Evolutionary conservation across 2,888 invertebrate genomes (phyloP).

Genomic region (Epirrhoe alternata): DNA sequence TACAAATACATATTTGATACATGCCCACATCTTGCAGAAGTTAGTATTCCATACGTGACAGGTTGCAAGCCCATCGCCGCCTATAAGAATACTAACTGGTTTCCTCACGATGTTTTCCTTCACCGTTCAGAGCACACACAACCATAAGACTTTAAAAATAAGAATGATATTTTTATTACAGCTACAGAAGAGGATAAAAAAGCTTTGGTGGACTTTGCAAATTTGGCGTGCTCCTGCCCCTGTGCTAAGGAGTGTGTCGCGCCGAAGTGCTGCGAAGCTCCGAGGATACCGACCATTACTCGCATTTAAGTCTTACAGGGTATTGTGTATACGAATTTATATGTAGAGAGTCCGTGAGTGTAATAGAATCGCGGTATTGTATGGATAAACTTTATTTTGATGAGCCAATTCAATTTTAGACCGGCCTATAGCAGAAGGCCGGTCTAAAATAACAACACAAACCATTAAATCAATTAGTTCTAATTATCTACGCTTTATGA

Average conservation of each 20-base stretch:
- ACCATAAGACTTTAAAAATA: neutral
- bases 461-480: neutral
- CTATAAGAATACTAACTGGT: too few species aligned
- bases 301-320: constrained; percentile 57
- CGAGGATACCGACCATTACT: constrained; percentile 62
- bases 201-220: constrained; percentile 69
- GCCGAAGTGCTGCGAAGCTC: constrained; percentile 72
- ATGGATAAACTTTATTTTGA: neutral
- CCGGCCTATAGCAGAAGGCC: neutral
- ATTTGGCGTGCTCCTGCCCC: constrained; percentile 68
- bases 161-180: constrained; percentile 41
- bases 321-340: constrained; percentile 17
- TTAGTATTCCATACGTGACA: too few species aligned
- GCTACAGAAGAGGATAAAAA: constrained; percentile 76
- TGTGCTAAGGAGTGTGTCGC: constrained; percentile 80
- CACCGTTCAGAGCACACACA: too few species aligned
- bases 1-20: too few species aligned
- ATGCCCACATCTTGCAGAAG: too few species aligned
- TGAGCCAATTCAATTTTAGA: neutral
- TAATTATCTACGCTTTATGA: neutral
- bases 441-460: too few species aligned
- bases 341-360: neutral
- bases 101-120: too few species aligned
- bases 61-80: too few species aligned
- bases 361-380: neutral